Base-by-base conservation (phyloP, 1,140 invertebrate genomes). In the Cydia pomonella region DNA sequence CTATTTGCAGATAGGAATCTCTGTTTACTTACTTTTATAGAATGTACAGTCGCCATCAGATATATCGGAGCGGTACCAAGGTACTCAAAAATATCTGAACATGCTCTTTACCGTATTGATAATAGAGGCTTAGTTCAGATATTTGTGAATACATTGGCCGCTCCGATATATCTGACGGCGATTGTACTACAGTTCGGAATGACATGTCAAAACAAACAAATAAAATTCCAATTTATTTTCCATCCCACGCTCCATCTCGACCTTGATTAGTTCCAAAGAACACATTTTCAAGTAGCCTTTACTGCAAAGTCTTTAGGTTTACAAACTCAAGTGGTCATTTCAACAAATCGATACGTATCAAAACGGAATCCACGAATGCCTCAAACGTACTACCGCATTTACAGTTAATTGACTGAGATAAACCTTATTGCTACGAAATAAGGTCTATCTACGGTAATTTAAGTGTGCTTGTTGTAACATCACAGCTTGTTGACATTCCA, bases 201-300 rank as follows among this genome's bases (percentile, higher is more conserved):
- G 7, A 13, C 16, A 47, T 18, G 16, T 53, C n/a, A 53, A 18
- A 21, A 21, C 50, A 53, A 13, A 47, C 44, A 53, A 53, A 53
- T 18, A 6, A 18, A 53, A 18, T 53, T 53, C 5, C 50, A 53
- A 53, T 9, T 53, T n/a, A 13, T 47, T 47, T 47, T 53, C 50
- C 50, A 53, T 53, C 50, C 50, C 50, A 53, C 50, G n/a, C 50
- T 53, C 50, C 3, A 53, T 53, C 16, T 53, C 50, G 50, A 53
- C 50, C 50, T 53, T 18, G 16, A 53, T 53, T 53, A 53, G 50
- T 53, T 53, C 50, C 50, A 9, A 16, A 47, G 2, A 47, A 53
- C n/a, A 53, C 50, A 1, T 53, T 53, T n/a, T 53, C 7, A 53
- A 53, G 1, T n/a, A 18, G 16, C n/a, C 6, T 18, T 16, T 47